Percentiles rank a stretch among this genome's conserved stretches.
These are phyloP conservation scores for Ammodytes marinus DNA, from an alignment of 2,113 vertebrate species.

Conservation along the genomic window DNA sequence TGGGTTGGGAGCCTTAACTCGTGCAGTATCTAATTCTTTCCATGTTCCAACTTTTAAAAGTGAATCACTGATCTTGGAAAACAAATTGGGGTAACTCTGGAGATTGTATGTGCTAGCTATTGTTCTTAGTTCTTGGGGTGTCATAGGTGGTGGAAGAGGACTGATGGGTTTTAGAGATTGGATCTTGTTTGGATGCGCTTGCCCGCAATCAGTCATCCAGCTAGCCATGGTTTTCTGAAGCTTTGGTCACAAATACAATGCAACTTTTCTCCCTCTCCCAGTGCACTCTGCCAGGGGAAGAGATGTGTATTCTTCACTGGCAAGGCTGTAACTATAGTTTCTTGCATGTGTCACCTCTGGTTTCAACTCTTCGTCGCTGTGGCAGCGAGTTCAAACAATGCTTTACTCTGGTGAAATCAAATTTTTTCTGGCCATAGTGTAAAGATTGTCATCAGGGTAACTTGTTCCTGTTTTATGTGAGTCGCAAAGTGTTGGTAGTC, in stretches of 20 bases:
- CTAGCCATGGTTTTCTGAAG: slow-evolving; percentile 31
- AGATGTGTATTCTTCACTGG: slow-evolving; percentile 48
- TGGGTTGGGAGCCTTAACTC: slow-evolving; percentile 18
- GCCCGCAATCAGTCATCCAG: slow-evolving; percentile 26
- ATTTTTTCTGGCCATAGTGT: slow-evolving; percentile 30
- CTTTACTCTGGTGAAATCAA: slow-evolving; percentile 24
- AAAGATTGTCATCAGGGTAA: slow-evolving; percentile 39
- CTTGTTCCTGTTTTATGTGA: slow-evolving; percentile 29
- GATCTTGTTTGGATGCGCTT: slow-evolving; percentile 25
- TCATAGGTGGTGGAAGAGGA: slow-evolving; percentile 4
- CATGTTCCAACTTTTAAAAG: slow-evolving; percentile 14
- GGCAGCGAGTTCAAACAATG: slow-evolving; percentile 46
- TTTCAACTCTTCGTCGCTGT: slow-evolving; percentile 29
- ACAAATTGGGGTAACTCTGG: slow-evolving; percentile 12
- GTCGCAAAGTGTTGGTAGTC: neutral
- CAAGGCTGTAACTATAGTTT: slow-evolving; percentile 20
- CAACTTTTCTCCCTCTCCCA: slow-evolving; percentile 35
- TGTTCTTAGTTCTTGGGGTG: slow-evolving; percentile 15
- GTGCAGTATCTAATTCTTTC: slow-evolving; percentile 13
- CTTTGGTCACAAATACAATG: slow-evolving; percentile 17
- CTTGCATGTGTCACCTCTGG: slow-evolving; percentile 47
- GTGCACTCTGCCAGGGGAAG: slow-evolving; percentile 21
- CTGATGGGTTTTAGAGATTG: slow-evolving; percentile 8
- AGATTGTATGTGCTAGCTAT: slow-evolving; percentile 32
- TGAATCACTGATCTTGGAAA: neutral